phyloP scores from a whole-genome alignment of 2,113 vertebrate species.

The Rostratula benghalensis region DNA sequence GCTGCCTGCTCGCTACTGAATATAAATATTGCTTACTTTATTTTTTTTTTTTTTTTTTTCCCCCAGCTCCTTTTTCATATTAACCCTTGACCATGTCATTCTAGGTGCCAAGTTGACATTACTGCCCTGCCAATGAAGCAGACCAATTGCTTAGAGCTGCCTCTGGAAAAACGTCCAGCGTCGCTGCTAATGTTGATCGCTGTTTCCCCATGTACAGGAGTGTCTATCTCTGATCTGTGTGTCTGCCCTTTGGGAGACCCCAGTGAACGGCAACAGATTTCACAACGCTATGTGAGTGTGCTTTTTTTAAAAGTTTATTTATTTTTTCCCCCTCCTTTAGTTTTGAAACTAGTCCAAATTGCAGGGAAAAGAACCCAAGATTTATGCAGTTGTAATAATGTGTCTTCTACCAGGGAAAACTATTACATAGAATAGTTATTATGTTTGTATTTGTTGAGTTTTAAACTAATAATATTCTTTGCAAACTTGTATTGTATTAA shows the following conservation, averaged over 20 bases:
- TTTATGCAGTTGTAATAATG: not conserved
- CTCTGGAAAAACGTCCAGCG: constrained; percentile 79
- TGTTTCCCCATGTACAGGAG: constrained; percentile 81
- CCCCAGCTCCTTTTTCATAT: not conserved
- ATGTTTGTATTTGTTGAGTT: constrained; percentile 2
- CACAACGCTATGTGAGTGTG: constrained; percentile 84
- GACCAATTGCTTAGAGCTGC: constrained; percentile 79
- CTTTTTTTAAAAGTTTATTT: accelerated
- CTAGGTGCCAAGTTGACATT: constrained; percentile 88
- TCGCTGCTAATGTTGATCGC: constrained; percentile 84
- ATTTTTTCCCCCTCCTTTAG: not conserved
- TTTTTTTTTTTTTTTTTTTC: not conserved
- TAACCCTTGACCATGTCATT: constrained; percentile 4
- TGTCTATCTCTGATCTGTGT: constrained; percentile 87
- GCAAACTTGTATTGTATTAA: not conserved
- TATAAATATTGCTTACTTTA: not conserved
- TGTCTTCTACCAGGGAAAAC: not conserved
- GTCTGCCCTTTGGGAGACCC: constrained; percentile 82
- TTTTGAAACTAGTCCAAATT: not conserved
- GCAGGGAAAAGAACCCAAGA: not conserved
- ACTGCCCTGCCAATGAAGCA: constrained; percentile 76
- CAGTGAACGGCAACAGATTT: constrained; percentile 74
- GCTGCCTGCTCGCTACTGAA: not conserved
- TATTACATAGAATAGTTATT: not conserved
- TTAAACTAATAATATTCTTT: constrained; percentile 8